Conservation (phyloP, 2,888 invertebrate species). For the Listrodromus nycthemerus region DNA sequence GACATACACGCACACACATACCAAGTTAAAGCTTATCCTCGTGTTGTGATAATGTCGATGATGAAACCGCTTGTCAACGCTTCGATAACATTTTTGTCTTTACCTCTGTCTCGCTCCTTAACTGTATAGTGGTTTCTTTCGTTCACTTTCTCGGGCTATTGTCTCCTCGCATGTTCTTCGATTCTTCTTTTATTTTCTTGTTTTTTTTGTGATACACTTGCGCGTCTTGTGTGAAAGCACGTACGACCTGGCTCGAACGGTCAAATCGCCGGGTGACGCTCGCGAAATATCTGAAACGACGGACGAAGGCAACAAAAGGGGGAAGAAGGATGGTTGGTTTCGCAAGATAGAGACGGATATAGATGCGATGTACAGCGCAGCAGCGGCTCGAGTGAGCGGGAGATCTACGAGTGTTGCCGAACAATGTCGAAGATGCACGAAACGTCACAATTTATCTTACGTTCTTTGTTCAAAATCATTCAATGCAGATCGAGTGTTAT, state of each 20-base stretch:
- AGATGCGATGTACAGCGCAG: conserved; percentile 1
- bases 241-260: conserved; percentile 13
- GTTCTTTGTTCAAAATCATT: neutral
- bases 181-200: neutral
- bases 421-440: neutral
- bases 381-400: conserved; percentile 14
- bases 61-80: conserved; percentile 40
- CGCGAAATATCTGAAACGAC: conserved; percentile 48
- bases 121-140: neutral
- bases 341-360: conserved; percentile 1
- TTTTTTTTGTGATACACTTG: neutral
- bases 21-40: conserved; percentile 26
- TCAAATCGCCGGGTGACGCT: conserved; percentile 43
- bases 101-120: neutral
- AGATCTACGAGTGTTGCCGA: conserved; percentile 3
- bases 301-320: neutral
- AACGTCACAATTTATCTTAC: neutral
- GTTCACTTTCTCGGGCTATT: conserved; percentile 5
- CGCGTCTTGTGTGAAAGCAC: conserved; percentile 9
- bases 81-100: conserved; percentile 51
- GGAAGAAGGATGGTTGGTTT: conserved; percentile 1
- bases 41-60: conserved; percentile 32
- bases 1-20: neutral
- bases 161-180: neutral
- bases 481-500: neutral